Percentiles rank a stretch among this genome's conserved stretches.
Evolutionary conservation across 2,888 invertebrate genomes (phyloP).

Genomic region (Ochropleura leucogaster): DNA sequence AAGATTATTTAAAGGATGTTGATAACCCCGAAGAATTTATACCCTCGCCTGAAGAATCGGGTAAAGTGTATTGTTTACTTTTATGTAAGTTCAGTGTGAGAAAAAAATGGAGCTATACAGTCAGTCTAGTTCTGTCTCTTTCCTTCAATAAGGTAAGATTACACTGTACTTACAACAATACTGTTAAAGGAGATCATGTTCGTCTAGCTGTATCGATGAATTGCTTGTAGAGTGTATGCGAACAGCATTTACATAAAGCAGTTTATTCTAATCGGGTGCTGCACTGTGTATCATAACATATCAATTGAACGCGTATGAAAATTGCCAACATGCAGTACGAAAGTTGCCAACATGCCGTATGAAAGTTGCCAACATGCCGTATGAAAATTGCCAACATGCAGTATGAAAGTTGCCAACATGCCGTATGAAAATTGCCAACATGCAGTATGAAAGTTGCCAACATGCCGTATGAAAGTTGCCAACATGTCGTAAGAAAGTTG

Average conservation of each 20-base stretch:
- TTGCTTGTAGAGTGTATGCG: not conserved
- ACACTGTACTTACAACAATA: too few relatives aligned
- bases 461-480: too few relatives aligned
- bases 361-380: too few relatives aligned
- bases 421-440: too few relatives aligned
- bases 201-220: not conserved
- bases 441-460: not conserved
- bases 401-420: not conserved
- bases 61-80: conserved; percentile 56
- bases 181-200: not conserved
- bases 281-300: not conserved
- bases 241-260: not conserved
- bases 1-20: conserved; percentile 58
- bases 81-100: not conserved
- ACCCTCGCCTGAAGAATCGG: conserved; percentile 70
- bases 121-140: too few relatives aligned
- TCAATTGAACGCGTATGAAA: not conserved
- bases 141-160: too few relatives aligned
- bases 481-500: too few relatives aligned
- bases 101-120: not conserved
- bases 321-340: not conserved
- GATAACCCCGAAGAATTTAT: conserved; percentile 38
- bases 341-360: too few relatives aligned
- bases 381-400: too few relatives aligned
- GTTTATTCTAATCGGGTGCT: not conserved